Evolutionary conservation across 2,888 invertebrate genomes (phyloP), one percentile per base, ranked within the genome.

Genomic region (Cartodere bifasciata): DNA sequence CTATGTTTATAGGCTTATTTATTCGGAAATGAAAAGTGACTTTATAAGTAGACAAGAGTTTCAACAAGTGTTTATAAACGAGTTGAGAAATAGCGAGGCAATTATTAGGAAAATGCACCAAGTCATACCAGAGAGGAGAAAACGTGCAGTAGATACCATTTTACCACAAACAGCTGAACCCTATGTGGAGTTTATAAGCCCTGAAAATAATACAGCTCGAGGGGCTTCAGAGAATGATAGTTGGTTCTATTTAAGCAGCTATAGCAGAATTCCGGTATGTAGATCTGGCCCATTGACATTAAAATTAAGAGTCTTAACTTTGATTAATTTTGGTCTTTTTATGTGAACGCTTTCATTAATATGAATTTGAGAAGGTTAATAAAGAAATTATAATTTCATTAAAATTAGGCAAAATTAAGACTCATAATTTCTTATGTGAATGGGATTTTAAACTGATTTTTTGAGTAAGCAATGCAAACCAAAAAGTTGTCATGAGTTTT

Each of bases 211-310:
- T 0, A 63, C 66, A 4, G 75, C 75, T 42, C 75, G 76, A 0
- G 71, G 75, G 0, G 74, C 75, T 1, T 75, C 77, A 2, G 80
- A 76, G 0, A 80, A 76, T 2, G 80, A 82, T 44, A 75, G 78
- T 13, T 85, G 84, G 84, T 77, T 87, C 41, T 87, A 86, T 80
- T 59, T 88, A 41, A 85, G 86, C 32, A 81, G 84, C 39, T 84
- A 85, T 48, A 85, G 86, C 17, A 72, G 86, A 44, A 84, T 88
- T 44, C 84, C 87, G 50, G 85, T 85, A 58, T 67, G 69, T 62
- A 22, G 23, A 10, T 29, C n/a, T n/a, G n/a, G n/a, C n/a, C n/a
- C n/a, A n/a, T n/a, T n/a, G n/a, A n/a, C n/a, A n/a, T n/a, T n/a
- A n/a, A n/a, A n/a, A n/a, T n/a, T n/a, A n/a, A n/a, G n/a, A n/a